Conservation (phyloP, 2,888 invertebrate genomes). For the Agrotis puta region DNA sequence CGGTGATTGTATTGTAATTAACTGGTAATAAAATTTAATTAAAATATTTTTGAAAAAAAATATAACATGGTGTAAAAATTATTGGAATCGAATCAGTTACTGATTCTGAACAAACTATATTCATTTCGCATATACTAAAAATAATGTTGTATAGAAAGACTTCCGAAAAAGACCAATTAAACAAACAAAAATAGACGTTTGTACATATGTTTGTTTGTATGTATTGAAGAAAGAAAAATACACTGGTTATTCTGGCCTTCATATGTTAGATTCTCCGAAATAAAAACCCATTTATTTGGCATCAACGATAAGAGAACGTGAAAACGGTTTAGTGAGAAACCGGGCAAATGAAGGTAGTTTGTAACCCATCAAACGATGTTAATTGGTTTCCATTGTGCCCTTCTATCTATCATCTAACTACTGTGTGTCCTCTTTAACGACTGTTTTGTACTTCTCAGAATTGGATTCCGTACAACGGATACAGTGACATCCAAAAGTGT, state of each 20-base stretch:
- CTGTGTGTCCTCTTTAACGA: slow-evolving; percentile 14
- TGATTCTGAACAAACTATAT: too few species aligned
- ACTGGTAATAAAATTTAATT: too few species aligned
- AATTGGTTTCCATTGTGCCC: slow-evolving; percentile 39
- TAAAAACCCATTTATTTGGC: slow-evolving; percentile 1
- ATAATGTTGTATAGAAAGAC: too few species aligned
- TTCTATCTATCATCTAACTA: slow-evolving; percentile 19
- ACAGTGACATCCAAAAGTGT: slow-evolving; percentile 4
- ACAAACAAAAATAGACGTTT: too few species aligned
- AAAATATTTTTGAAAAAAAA: too few species aligned
- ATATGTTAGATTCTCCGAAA: background rate
- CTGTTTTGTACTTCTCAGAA: slow-evolving; percentile 18
- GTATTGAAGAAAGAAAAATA: background rate
- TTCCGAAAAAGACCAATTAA: too few species aligned
- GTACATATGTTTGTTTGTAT: too few species aligned
- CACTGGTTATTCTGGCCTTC: too few species aligned
- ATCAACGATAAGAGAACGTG: background rate
- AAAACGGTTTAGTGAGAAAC: slow-evolving; percentile 12
- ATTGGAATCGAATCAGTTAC: too few species aligned
- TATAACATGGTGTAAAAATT: too few species aligned
- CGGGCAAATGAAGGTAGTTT: slow-evolving; percentile 8
- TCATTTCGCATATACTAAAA: too few species aligned
- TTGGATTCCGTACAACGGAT: slow-evolving; percentile 19
- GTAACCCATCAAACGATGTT: slow-evolving; percentile 29
- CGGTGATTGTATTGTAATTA: too few species aligned